Conservation (phyloP, 1,140 invertebrate species). For the Hyposmocoma kahamanoa region DNA sequence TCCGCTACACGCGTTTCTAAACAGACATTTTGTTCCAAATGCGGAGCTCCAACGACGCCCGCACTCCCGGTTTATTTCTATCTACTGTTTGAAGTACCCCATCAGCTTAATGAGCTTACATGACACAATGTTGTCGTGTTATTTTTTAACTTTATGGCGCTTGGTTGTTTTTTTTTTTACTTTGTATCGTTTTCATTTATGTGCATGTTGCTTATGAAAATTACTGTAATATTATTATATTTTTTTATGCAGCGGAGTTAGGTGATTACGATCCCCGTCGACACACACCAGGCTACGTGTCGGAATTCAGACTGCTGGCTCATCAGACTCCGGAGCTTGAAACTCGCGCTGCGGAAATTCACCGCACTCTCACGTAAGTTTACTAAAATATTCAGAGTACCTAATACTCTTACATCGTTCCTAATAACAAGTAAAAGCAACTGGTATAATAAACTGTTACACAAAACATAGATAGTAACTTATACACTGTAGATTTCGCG, state of each 20-base stretch:
- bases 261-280: constrained; percentile 95
- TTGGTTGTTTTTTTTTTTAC: not conserved
- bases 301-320: constrained; percentile 96
- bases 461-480: constrained; percentile 2
- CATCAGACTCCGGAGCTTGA: constrained; percentile 96
- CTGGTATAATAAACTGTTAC: no score
- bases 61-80: constrained; percentile 25
- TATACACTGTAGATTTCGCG: not conserved
- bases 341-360: constrained; percentile 89
- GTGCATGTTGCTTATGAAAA: not conserved
- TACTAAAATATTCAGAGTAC: no score
- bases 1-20: constrained; percentile 11
- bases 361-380: constrained; percentile 88
- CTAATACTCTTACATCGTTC: no score
- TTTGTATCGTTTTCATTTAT: not conserved
- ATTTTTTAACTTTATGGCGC: constrained; percentile 11
- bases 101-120: constrained; percentile 21
- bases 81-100: constrained; percentile 21
- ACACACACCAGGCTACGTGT: constrained; percentile 94
- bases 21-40: constrained; percentile 29
- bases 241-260: constrained; percentile 88
- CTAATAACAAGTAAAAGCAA: constrained; percentile 5
- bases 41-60: constrained; percentile 13
- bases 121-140: constrained; percentile 21
- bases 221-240: constrained; percentile 4